phyloP scores from a whole-genome alignment of 2,888 invertebrate genomes.

The Nomada hirtipes region DNA sequence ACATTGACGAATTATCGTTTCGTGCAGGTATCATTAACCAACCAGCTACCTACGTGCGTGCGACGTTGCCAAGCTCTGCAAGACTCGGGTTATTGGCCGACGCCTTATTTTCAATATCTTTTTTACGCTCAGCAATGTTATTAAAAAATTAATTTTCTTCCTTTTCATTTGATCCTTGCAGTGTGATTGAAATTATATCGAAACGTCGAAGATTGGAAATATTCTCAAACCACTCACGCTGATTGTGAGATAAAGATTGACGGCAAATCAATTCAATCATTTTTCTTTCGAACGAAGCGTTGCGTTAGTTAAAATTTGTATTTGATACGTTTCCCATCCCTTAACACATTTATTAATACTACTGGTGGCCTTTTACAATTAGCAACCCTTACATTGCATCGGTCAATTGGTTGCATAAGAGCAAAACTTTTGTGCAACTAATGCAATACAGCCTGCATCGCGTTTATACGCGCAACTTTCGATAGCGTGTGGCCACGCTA shows the following conservation, averaged over 20 bases:
- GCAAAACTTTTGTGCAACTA: not conserved
- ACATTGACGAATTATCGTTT: conserved; percentile 77
- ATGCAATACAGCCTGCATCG: not conserved
- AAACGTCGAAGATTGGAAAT: too few relatives aligned
- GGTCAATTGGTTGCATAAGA: not conserved
- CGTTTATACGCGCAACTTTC: conserved; percentile 16
- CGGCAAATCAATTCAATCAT: too few relatives aligned
- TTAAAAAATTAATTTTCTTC: not conserved
- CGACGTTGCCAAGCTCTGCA: conserved; percentile 56
- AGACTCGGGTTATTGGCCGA: conserved; percentile 66
- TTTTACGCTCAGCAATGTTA: not conserved
- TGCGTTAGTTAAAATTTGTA: too few relatives aligned
- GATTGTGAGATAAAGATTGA: too few relatives aligned
- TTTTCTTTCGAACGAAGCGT: too few relatives aligned
- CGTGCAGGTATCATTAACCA: conserved; percentile 77
- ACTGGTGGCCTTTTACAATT: too few relatives aligned
- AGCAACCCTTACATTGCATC: too few relatives aligned
- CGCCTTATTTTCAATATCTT: conserved; percentile 25
- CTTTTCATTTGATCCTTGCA: too few relatives aligned
- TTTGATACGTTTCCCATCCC: too few relatives aligned
- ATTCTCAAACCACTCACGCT: too few relatives aligned
- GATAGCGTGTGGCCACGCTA: conserved; percentile 14
- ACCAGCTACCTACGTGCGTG: conserved; percentile 72
- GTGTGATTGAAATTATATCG: too few relatives aligned
- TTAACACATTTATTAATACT: too few relatives aligned